Evolutionary conservation across 2,888 invertebrate species (phyloP), one percentile per base, ranked within the genome.

Genomic region (Sesia apiformis): DNA sequence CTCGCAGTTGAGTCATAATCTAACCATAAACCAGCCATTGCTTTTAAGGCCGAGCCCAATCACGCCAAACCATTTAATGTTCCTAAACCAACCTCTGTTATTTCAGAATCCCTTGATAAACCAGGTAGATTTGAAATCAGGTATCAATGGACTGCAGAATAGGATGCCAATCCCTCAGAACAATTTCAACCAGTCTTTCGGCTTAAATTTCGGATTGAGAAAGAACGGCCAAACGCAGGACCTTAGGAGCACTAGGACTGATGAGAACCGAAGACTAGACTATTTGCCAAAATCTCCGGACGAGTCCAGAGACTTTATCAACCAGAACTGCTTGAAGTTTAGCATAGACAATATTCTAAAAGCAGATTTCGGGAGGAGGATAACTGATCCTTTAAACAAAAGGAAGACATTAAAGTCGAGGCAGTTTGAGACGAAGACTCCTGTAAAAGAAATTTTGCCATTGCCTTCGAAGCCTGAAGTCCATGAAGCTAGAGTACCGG

Each of bases 281-380:
- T 74, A 71, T 40, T 64, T 67, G 52, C 84, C 84, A 0, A 86
- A 85, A 59, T 84, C 86, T 0, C 81, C 84, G 0, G 83, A 83
- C 0, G 85, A 85, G 7, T 81, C 83, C 0, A 78, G 84, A 7
- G 85, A 89, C 56, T 82, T 79, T 5, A 85, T 88, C 0, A 91
- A 92, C 58, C 92, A 92, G 58, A 87, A 87, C 52, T 91, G 91
- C 63, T 77, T 96, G 40, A 94, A 94, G 64, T 96, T 96, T 84
- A 96, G 96, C 70, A 96, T 97, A 74, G 95, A 95, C 68, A 96
- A 96, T 78, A 96, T 96, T 58, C 81, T 96, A 39, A 93, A 95
- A 69, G 96, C 96, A 0, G 96, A 96, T 74, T 96, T 96, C 63
- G 96, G 96, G 0, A 88, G 93, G 40, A 74, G 93, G 51, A 93